Percentiles rank a stretch among this genome's conserved stretches.
Conservation (phyloP, 2,113 vertebrate genomes). For the Pithys albifrons region DNA sequence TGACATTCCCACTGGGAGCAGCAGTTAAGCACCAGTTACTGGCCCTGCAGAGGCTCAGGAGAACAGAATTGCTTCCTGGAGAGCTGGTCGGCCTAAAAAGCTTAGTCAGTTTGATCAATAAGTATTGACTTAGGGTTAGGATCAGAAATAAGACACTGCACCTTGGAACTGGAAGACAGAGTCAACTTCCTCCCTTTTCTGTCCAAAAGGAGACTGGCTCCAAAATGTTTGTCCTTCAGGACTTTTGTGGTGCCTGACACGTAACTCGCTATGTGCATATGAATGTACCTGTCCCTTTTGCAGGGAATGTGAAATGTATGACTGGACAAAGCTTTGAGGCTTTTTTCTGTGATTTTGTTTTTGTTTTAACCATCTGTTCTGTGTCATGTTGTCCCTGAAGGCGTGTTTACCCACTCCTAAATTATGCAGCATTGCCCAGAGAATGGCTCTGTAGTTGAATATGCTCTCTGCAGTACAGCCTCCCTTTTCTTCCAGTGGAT, state of each 20-base stretch:
- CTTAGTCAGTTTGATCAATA: slow-evolving; percentile 62
- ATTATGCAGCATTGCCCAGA: slow-evolving; percentile 68
- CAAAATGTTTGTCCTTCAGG: slow-evolving; percentile 15
- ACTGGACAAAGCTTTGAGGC: neutral
- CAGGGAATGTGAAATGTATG: neutral
- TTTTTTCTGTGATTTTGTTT: neutral
- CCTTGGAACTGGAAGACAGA: slow-evolving; percentile 59
- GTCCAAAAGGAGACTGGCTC: slow-evolving; percentile 28
- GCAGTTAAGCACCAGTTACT: slow-evolving; percentile 60
- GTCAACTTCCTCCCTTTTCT: slow-evolving; percentile 26
- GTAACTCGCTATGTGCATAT: neutral
- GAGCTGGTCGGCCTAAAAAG: slow-evolving; percentile 26
- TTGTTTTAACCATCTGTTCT: slow-evolving; percentile 13
- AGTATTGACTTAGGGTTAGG: slow-evolving; percentile 45
- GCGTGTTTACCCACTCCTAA: slow-evolving; percentile 52
- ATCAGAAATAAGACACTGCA: slow-evolving; percentile 60
- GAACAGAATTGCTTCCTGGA: slow-evolving; percentile 46
- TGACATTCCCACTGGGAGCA: slow-evolving; percentile 32
- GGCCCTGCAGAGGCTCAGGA: slow-evolving; percentile 54
- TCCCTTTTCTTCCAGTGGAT: neutral
- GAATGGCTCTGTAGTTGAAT: slow-evolving; percentile 62
- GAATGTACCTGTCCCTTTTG: neutral
- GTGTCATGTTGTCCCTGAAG: slow-evolving; percentile 42
- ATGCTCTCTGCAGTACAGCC: slow-evolving; percentile 24
- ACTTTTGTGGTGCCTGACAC: neutral